Percentiles rank a stretch among this genome's conserved stretches.
Conservation (phyloP, 2,888 invertebrate genomes). For the Apeira syringaria region DNA sequence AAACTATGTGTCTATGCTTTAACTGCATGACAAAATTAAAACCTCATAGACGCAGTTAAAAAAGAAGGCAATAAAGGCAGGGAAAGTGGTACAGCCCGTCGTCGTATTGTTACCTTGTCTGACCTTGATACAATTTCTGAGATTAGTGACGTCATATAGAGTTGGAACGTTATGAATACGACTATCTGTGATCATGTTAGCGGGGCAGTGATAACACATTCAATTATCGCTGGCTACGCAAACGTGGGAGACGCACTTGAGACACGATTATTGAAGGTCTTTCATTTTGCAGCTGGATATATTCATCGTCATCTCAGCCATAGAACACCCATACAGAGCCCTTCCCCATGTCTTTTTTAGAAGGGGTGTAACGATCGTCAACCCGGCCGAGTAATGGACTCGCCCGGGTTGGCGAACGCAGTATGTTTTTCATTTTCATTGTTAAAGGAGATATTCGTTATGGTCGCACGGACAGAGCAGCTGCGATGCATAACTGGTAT, state of each 20-base stretch:
- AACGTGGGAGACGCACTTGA: slow-evolving; percentile 34
- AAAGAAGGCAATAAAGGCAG: slow-evolving; percentile 32
- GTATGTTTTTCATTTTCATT: slow-evolving; percentile 5
- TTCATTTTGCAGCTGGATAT: slow-evolving; percentile 22
- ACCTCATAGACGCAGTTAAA: slow-evolving; percentile 34
- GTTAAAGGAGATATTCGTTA: slow-evolving; percentile 10
- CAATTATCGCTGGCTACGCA: slow-evolving; percentile 45
- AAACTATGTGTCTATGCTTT: too few species aligned
- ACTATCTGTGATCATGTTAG: slow-evolving; percentile 38
- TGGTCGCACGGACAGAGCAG: slow-evolving; percentile 19
- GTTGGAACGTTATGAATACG: slow-evolving; percentile 28
- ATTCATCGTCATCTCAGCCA: too few species aligned
- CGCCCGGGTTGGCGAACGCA: too few species aligned
- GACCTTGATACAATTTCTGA: slow-evolving; percentile 42
- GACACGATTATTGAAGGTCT: slow-evolving; percentile 35
- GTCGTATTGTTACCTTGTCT: slow-evolving; percentile 27
- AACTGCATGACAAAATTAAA: slow-evolving; percentile 31
- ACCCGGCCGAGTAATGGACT: too few species aligned
- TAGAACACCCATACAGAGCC: too few species aligned
- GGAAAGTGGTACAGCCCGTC: slow-evolving; percentile 34
- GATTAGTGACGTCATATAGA: slow-evolving; percentile 26
- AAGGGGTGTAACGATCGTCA: too few species aligned
- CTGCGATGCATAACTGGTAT: slow-evolving; percentile 18
- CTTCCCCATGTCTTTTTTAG: too few species aligned
- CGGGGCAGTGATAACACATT: slow-evolving; percentile 42